phyloP scores from a whole-genome alignment of 2,797 vertebrate species.

The Oreonectes daqikongensis region DNA sequence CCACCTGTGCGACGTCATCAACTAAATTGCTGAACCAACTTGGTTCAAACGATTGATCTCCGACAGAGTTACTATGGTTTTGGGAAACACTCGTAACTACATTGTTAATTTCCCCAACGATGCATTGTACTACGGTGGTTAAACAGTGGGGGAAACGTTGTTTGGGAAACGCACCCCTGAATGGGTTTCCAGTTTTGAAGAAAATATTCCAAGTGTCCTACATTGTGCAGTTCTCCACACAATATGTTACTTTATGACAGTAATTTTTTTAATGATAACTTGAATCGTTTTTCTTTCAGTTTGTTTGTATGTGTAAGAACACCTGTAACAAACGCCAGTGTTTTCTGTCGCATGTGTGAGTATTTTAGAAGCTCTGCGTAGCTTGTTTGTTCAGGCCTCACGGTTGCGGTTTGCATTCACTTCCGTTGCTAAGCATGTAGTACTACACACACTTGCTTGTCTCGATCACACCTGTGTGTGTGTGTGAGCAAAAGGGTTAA shows the following conservation, averaged over 20 bases:
- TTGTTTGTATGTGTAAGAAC: neutral
- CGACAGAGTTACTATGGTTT: no score
- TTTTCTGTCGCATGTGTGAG: constrained; percentile 34
- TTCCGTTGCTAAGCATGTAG: constrained; percentile 57
- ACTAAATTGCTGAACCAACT: no score
- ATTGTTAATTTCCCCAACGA: no score
- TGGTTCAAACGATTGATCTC: no score
- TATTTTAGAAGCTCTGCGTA: neutral
- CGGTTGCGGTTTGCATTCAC: constrained; percentile 50
- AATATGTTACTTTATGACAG: neutral
- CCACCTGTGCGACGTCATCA: no score
- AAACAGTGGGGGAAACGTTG: no score
- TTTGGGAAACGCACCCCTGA: no score
- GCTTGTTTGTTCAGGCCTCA: constrained; percentile 50
- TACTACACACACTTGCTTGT: constrained; percentile 45
- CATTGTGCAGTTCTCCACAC: neutral
- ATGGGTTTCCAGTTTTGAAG: neutral
- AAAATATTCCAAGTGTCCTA: neutral
- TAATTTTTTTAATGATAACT: no score
- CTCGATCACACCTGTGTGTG: constrained; percentile 50
- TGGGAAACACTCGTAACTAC: no score
- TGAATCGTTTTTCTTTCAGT: no score
- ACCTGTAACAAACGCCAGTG: constrained; percentile 30
- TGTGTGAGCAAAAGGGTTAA: constrained; percentile 39
- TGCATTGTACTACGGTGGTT: no score